Evolutionary conservation across 2,888 invertebrate species (phyloP), one percentile per base, ranked within the genome.

Genomic region (Drosophila borealis): DNA sequence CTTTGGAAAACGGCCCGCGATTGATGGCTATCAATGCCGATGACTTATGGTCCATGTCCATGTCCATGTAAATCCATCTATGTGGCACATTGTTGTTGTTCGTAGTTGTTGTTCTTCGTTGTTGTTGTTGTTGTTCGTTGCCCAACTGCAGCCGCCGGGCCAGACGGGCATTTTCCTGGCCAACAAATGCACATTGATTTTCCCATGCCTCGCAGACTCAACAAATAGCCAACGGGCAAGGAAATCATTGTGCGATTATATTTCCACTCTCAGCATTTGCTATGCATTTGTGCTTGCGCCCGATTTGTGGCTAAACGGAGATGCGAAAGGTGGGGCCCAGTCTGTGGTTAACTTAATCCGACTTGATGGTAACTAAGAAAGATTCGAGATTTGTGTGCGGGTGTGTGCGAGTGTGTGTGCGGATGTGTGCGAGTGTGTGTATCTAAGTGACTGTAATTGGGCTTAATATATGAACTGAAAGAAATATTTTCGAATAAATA

Each of bases 21-120:
- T 86, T 86, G 86, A 86, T 86, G 85, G 88, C 85, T 86, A 86
- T 88, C 88, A 86, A 83, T 88, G 88, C 73, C 74, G 75, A 78
- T 85, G 88, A 86, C 86, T 88, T 88, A 88, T 85, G 76, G 80
- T 57, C 72, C 49, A 51, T 56, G 69, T 70, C 70, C 78, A 67
- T 44, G 45, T 50, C 57, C 72, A 73, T 63, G 77, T 68, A 83
- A 70, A 75, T 86, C 74, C 81, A 79, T 84, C 81, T 79, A 77
- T 73, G 62, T 70, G 64, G 63, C 84, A 87, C 81, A 81, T 83
- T 36, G 9, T 41, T 29, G 29, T 29, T 29, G 29, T 29, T 29
- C 6, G 25, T 25, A 6, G 25, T 25, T 21, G 21, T 21, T 25
- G 25, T 25, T 29, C 2, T 77, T 80, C 70, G 66, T 64, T 25